Percentiles rank a stretch among this genome's conserved stretches.
phyloP scores from a whole-genome alignment of 30 jellyfish, hydroid and myxozoan species.

The Pelagia noctiluca region DNA sequence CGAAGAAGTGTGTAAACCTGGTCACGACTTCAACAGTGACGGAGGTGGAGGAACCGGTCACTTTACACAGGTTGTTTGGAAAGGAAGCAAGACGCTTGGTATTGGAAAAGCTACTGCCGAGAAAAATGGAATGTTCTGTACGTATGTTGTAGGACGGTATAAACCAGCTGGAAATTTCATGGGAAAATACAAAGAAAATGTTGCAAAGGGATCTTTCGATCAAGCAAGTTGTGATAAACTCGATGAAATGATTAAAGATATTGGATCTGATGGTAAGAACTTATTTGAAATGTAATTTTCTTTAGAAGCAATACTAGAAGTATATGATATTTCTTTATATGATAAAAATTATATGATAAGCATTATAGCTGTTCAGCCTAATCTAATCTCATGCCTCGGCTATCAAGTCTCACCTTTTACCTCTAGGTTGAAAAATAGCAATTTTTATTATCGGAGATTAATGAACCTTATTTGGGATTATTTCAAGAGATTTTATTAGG shows the following conservation, averaged over 20 bases:
- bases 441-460: too few relatives aligned
- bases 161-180: conserved; percentile 80
- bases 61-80: conserved; percentile 97
- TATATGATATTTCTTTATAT: too few relatives aligned
- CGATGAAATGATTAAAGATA: conserved; percentile 26
- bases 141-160: conserved; percentile 84
- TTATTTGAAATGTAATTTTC: too few relatives aligned
- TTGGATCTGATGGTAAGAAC: conserved; percentile 21
- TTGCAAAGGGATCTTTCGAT: conserved; percentile 65
- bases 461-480: too few relatives aligned
- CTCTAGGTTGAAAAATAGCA: too few relatives aligned
- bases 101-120: conserved; percentile 85
- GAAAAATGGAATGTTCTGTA: conserved; percentile 76
- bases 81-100: conserved; percentile 76
- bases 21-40: conserved; percentile 64
- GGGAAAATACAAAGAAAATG: conserved; percentile 71
- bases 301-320: too few relatives aligned
- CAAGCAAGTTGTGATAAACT: conserved; percentile 42
- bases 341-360: too few relatives aligned
- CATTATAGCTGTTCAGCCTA: too few relatives aligned
- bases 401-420: too few relatives aligned
- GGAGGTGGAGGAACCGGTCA: conserved; percentile 79
- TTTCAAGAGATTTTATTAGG: too few relatives aligned
- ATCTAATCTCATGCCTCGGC: too few relatives aligned
- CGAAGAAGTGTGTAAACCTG: conserved; percentile 86